Evolutionary conservation across 37 sponge, comb jelly and placozoan species (phyloP), one percentile per base, ranked within the genome.

Genomic region (Chondrilla cf. caribensis): DNA sequence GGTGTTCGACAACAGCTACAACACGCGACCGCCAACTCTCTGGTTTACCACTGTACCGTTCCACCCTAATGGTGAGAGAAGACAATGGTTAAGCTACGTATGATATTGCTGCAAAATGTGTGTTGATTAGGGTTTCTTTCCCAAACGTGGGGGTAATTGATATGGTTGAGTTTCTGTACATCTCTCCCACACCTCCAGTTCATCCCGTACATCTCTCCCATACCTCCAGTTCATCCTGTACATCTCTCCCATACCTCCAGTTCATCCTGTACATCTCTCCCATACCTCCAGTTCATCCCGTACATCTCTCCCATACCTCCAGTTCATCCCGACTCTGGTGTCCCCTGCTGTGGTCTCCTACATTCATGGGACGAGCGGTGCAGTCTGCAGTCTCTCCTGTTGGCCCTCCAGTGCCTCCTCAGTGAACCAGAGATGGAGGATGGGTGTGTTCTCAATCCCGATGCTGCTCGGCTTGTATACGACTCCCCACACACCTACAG

Each of bases 11-110:
- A 77, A 80, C 57, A 81, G 88, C 0, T 95, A 92, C 84, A 95
- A 92, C 79, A 80, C 81, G 0, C 22, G 4, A 8, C 90, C 96
- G 14, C 96, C 96, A 25, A 42, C 39, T 18, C 59, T 92, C 17
- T 82, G 88, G 35, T 95, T 95, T 77, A 79, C 89, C 54, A 95
- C 96, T 17, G 85, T 95, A 33, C 96, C 96, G 17, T 95, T 89
- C 58, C 96, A 95, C 66, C 96, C 96, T 51, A 95, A 95, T 84
- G 82, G 94, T 90, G 60, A 35, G 81, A 38, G 17, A 24, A 28
- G 42, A 17, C 25, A 29, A 29, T 9, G 31, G 62, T 26, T 31
- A 79, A 79, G 60, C 14, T 7, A 37, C 18, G 5, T 31, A 37
- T 24, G 21, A 26, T 3, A 72, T 72, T 55, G 17, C 11, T 55